Percentiles rank a stretch among this genome's conserved stretches.
Evolutionary conservation across 2,113 vertebrate genomes (phyloP).

Genomic region (Mastomys natalensis): DNA sequence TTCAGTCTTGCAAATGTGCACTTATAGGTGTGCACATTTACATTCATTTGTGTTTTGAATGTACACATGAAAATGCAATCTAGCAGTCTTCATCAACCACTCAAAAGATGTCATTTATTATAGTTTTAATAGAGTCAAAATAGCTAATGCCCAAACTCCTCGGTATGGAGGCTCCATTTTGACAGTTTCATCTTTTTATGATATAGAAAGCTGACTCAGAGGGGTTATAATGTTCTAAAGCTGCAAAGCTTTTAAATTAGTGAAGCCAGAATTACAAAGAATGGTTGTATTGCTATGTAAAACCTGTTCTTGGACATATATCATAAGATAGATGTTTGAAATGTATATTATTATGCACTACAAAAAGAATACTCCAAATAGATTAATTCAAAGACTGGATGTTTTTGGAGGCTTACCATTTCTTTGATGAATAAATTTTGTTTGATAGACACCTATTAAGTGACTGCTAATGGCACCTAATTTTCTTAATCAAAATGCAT

Average conservation of each 20-base stretch:
- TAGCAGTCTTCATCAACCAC: background rate
- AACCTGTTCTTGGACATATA: background rate
- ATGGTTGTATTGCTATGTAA: background rate
- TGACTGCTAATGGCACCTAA: background rate
- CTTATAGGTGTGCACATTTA: background rate
- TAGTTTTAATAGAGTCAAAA: background rate
- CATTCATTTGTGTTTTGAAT: background rate
- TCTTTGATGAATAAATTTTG: background rate
- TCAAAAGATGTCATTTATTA: background rate
- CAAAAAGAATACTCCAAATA: background rate
- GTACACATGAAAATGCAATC: background rate
- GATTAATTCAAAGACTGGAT: background rate
- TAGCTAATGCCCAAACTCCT: background rate
- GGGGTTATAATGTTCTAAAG: conserved; percentile 32
- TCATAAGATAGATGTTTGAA: conserved; percentile 39
- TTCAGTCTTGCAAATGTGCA: background rate
- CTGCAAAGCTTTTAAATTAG: conserved; percentile 62
- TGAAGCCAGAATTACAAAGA: conserved; percentile 25
- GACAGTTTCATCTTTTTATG: conserved; percentile 27
- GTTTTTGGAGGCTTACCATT: background rate
- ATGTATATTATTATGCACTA: conserved; percentile 27
- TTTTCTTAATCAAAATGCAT: background rate
- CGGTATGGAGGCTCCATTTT: background rate
- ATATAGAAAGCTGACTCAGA: conserved; percentile 27
- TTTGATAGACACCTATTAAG: background rate